Evolutionary conservation across 2,113 vertebrate species (phyloP).

Genomic region (Malaclemys terrapin): DNA sequence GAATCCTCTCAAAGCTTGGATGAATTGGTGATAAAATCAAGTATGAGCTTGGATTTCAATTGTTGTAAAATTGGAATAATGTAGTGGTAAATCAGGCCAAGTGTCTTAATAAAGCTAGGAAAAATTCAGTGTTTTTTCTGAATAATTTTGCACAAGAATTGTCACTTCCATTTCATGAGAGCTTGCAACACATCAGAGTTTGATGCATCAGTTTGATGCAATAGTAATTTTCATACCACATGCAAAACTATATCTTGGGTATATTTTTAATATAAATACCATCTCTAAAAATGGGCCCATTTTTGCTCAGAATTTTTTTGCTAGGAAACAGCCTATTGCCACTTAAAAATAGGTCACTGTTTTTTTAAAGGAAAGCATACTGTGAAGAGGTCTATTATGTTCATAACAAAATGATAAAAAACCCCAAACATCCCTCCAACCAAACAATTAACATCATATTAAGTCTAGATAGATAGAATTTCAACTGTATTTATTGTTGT

Average conservation of each 20-base stretch:
- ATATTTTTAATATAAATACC: neutral
- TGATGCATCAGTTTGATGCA: neutral
- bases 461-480: neutral
- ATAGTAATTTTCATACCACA: neutral
- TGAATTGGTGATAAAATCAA: neutral
- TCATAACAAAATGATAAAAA: neutral
- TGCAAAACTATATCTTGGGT: neutral
- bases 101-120: neutral
- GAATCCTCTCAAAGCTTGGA: neutral
- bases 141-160: slow-evolving; percentile 15
- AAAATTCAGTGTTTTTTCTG: rapidly evolving
- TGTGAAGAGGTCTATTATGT: neutral
- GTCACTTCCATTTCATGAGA: neutral
- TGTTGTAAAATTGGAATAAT: neutral
- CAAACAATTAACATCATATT: neutral
- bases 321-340: neutral
- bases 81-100: neutral
- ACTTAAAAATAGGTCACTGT: neutral
- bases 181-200: neutral
- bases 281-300: neutral
- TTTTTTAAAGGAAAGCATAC: neutral
- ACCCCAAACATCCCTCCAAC: neutral
- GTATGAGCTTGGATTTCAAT: neutral
- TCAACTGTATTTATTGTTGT: rapidly evolving
- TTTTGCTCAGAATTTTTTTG: neutral